These are phyloP conservation scores for Drosophila guanche DNA, from an alignment of 1,140 invertebrate genomes.

Conservation along the genomic window DNA sequence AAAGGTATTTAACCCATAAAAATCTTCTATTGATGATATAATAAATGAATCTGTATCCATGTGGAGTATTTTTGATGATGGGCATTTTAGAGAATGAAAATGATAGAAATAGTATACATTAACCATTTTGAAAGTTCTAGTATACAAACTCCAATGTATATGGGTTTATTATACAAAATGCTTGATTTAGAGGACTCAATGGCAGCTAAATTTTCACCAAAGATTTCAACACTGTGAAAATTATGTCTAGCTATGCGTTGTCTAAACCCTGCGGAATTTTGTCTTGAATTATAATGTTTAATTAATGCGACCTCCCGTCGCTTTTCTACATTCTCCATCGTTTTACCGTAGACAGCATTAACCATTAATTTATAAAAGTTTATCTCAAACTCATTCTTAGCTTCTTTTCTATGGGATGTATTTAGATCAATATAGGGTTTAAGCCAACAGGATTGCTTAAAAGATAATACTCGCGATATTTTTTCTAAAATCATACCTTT, in stretches of 20 bases:
- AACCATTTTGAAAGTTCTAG: constrained; percentile 1
- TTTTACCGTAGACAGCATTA: neutral
- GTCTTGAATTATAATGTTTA: neutral
- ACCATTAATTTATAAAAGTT: constrained; percentile 2
- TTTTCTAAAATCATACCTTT: neutral
- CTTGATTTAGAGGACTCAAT: neutral
- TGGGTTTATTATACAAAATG: constrained; percentile 1
- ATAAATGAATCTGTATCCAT: constrained; percentile 4
- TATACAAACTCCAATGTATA: neutral
- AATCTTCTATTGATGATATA: constrained; percentile 2
- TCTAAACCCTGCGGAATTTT: constrained; percentile 1
- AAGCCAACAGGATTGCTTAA: constrained; percentile 6
- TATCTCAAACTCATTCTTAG: constrained; percentile 8
- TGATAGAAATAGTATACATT: constrained; percentile 2
- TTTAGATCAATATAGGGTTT: constrained; percentile 2
- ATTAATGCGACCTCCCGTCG: neutral
- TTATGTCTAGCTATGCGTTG: no score
- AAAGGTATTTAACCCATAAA: neutral
- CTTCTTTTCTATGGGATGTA: neutral
- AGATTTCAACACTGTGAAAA: constrained; percentile 12
- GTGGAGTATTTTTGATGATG: neutral
- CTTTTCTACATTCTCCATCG: constrained; percentile 4
- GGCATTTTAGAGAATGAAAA: neutral
- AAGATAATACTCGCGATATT: constrained; percentile 6
- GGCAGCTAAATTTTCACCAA: constrained; percentile 2